Percentiles rank a stretch among this genome's conserved stretches.
Conservation (phyloP, 2,797 vertebrate genomes). For the Urosaurus nigricauda region DNA sequence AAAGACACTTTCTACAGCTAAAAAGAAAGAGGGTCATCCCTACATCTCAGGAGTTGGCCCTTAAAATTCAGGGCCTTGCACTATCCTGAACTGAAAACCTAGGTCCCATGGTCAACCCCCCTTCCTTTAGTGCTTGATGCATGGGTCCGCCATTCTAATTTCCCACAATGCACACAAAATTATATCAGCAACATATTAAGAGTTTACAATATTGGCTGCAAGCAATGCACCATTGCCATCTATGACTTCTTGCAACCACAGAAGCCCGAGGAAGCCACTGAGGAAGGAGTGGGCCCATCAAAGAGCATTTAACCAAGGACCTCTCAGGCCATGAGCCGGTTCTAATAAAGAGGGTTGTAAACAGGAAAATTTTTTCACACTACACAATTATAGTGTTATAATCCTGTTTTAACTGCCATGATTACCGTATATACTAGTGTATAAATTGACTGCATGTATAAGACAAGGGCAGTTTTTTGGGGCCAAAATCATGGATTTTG, state of each 20-base stretch:
- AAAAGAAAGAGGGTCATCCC: too few relatives aligned
- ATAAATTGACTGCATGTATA: too few relatives aligned
- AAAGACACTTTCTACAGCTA: too few relatives aligned
- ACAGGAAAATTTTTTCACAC: background rate
- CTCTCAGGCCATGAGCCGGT: background rate
- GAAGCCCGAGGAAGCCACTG: background rate
- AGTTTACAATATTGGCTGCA: background rate
- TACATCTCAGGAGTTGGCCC: too few relatives aligned
- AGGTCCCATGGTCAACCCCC: too few relatives aligned
- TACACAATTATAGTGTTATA: too few relatives aligned
- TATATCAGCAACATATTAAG: background rate
- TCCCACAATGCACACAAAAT: background rate
- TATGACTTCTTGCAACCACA: background rate
- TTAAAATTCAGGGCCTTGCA: too few relatives aligned
- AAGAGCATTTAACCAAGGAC: background rate
- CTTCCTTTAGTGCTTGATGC: background rate
- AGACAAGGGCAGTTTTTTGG: too few relatives aligned
- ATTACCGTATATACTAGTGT: too few relatives aligned
- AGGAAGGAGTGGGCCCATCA: background rate
- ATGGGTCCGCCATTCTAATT: background rate
- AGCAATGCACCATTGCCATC: background rate
- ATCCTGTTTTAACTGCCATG: too few relatives aligned
- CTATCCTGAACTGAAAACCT: too few relatives aligned
- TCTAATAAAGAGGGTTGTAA: background rate
- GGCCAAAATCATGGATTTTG: too few relatives aligned